Percentiles rank a stretch among this genome's conserved stretches.
Conservation (phyloP, 2,888 invertebrate species). For the Sympetrum striolatum region DNA sequence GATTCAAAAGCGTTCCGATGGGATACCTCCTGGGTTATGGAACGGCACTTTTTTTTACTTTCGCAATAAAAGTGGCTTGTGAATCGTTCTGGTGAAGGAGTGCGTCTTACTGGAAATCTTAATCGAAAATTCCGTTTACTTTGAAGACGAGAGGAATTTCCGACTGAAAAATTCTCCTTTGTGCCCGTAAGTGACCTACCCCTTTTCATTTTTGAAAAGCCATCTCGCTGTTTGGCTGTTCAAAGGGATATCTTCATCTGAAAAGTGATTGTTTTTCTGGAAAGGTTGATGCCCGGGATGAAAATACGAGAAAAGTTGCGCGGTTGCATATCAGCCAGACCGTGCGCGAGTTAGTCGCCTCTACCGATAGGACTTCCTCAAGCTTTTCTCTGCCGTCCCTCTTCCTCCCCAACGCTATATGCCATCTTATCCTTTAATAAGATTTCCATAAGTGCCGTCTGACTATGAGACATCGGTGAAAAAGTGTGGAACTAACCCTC, state of each 20-base stretch:
- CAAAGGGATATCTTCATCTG: no score
- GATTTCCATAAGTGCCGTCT: neutral
- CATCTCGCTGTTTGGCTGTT: neutral
- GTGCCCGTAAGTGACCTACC: no score
- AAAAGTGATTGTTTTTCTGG: neutral
- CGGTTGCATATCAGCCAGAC: neutral
- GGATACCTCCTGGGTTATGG: neutral
- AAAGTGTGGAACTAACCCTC: neutral
- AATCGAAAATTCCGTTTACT: neutral
- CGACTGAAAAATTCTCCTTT: no score
- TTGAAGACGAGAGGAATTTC: no score
- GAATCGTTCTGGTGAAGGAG: no score
- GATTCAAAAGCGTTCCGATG: neutral
- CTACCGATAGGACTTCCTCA: neutral
- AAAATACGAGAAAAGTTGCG: neutral
- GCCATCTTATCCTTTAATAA: neutral
- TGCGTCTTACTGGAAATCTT: no score
- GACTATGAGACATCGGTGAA: neutral
- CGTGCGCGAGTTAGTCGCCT: neutral
- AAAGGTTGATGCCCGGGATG: neutral
- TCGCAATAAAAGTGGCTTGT: no score
- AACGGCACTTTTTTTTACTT: no score
- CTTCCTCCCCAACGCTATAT: neutral
- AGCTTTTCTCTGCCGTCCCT: neutral
- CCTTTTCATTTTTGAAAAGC: neutral